Percentiles rank a stretch among this genome's conserved stretches.
Evolutionary conservation across 2,888 invertebrate species (phyloP).

Genomic region (Caenorhabditis sinica): DNA sequence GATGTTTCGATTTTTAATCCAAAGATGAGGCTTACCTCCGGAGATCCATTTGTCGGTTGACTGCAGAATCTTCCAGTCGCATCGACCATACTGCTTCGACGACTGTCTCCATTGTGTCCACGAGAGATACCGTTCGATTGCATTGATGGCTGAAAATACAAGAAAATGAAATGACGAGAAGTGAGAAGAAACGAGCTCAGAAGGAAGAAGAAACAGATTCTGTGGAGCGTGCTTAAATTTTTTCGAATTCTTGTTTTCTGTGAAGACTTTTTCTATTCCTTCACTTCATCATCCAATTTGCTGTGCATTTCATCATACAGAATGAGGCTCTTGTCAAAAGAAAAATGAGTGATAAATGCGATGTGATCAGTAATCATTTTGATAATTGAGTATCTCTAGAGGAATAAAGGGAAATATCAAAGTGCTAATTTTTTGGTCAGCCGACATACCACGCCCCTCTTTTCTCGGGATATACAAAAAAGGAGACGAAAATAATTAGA

Average conservation of each 20-base stretch:
- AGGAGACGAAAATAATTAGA: slow-evolving; percentile 13
- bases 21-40: slow-evolving; percentile 67
- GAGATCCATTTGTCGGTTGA: slow-evolving; percentile 76
- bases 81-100: slow-evolving; percentile 79
- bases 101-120: slow-evolving; percentile 70
- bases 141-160: slow-evolving; percentile 64
- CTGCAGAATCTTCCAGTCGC: slow-evolving; percentile 78
- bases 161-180: slow-evolving; percentile 28
- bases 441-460: slow-evolving; percentile 1
- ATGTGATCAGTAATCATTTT: slow-evolving; percentile 19
- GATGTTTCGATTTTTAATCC: too few species aligned
- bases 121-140: slow-evolving; percentile 59
- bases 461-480: neutral
- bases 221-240: slow-evolving; percentile 58
- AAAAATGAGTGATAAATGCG: slow-evolving; percentile 1
- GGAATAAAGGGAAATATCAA: neutral
- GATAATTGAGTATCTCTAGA: slow-evolving; percentile 13
- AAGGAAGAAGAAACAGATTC: slow-evolving; percentile 31
- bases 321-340: slow-evolving; percentile 5
- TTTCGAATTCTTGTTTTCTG: slow-evolving; percentile 53
- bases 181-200: slow-evolving; percentile 10
- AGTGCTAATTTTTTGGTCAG: slow-evolving; percentile 10
- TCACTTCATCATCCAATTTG: slow-evolving; percentile 15
- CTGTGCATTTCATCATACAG: neutral
- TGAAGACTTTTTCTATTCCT: slow-evolving; percentile 29